Evolutionary conservation across 2,113 vertebrate species (phyloP), one percentile per base, ranked within the genome.

Genomic region (Myxocyprinus asiaticus): DNA sequence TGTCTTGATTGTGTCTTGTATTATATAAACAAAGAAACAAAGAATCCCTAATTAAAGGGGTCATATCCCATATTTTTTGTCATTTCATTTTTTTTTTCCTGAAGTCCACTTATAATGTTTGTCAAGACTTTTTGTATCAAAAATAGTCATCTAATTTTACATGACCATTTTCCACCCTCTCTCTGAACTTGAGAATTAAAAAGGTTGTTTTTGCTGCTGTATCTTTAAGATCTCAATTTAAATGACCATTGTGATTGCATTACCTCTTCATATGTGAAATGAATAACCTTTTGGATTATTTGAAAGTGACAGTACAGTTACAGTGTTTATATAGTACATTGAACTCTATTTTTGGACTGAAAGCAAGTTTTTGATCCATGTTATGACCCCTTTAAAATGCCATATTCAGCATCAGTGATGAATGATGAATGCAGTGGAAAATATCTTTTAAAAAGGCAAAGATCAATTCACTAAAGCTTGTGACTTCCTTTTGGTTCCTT

Each of bases 401-500:
- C 15, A 44, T 55, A 44, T 61, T 73, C 6, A 12, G 0, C 9
- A 48, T 33, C n/a, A 61, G 15, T 33, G n/a, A 22, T 48, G 2
- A 43, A 69, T 33, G n/a, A 22, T 48, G 2, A 43, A 69, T 55
- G 11, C 22, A 55, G 33, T 15, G 4, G 4, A 70, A 55, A 12
- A 12, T 4, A 58, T 15, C 5, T 58, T 7, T 3, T 3, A 58
- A 58, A 56, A 56, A 58, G 55, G 55, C 6, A 58, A 58, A n/a
- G 55, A 15, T 15, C 6, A n/a, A 58, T 15, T 4, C 55, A 58
- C 5, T 58, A 15, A 7, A 58, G 55, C n/a, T 53, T 53, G 53
- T 61, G 53, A 74, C 69, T 48, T 80, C 63, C 63, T 10, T 14
- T 80, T 65, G 48, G 33, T 2, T 67, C n/a, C 4, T 12, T 42